These are phyloP conservation scores for Oplegnathus fasciatus DNA, from an alignment of 2,113 vertebrate genomes.

Conservation along the genomic window DNA sequence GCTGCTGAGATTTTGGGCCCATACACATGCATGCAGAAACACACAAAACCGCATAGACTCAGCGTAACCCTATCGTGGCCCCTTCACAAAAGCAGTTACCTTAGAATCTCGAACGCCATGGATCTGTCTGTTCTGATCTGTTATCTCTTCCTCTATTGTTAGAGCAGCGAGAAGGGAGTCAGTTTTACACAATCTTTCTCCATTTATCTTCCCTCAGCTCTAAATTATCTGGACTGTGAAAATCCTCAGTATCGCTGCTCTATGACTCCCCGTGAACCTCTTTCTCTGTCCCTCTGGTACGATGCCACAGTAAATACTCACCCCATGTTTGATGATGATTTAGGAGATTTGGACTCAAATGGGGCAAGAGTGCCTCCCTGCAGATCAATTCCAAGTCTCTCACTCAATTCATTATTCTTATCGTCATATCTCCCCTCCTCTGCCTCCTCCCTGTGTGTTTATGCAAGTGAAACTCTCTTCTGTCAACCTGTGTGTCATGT, in stretches of 20 bases:
- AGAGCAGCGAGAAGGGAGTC: slow-evolving; percentile 42
- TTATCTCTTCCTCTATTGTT: slow-evolving; percentile 43
- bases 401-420: slow-evolving; percentile 58
- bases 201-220: slow-evolving; percentile 30
- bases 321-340: slow-evolving; percentile 38
- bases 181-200: slow-evolving; percentile 34
- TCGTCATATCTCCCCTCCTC: slow-evolving; percentile 36
- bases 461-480: background rate
- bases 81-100: slow-evolving; percentile 6
- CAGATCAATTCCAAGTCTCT: slow-evolving; percentile 56
- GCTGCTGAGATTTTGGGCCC: background rate
- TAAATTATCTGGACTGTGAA: slow-evolving; percentile 44
- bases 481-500: background rate
- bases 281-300: slow-evolving; percentile 54
- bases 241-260: slow-evolving; percentile 9
- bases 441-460: background rate
- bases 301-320: slow-evolving; percentile 66
- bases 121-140: slow-evolving; percentile 1
- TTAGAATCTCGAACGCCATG: slow-evolving; percentile 1
- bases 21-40: background rate
- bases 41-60: background rate
- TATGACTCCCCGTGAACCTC: slow-evolving; percentile 21
- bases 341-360: slow-evolving; percentile 54
- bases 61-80: background rate
- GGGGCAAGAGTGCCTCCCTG: slow-evolving; percentile 60